Evolutionary conservation across 2,888 invertebrate species (phyloP), one percentile per base, ranked within the genome.

Genomic region (Terebella lapidaria): DNA sequence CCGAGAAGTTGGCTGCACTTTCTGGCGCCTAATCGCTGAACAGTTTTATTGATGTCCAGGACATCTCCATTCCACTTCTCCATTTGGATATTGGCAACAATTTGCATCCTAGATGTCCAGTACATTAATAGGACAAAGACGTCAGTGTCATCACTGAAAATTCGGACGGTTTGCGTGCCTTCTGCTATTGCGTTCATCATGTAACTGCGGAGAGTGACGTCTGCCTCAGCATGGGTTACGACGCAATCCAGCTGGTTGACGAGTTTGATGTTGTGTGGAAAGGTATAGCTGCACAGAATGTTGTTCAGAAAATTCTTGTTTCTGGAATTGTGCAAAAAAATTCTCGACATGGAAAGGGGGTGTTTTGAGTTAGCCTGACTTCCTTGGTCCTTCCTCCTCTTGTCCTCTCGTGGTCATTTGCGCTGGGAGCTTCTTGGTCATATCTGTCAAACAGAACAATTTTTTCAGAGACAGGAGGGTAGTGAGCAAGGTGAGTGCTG

Each of bases 121-220:
- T 49, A 49, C 49, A 49, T 24, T 22, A 49, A 10, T 5, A 49
- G 49, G 24, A 49, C 24, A 20, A n/a, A 49, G 24, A 49, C 22
- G 15, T 49, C 49, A 10, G 49, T 49, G 22, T 49, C 49, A 22
- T 49, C 49, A 49, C 49, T 49, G 49, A 49, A 24, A 22, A 49
- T 49, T 10, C 15, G 49, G 24, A 49, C 22, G 15, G 49, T 49
- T 49, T 49, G 15, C 5, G 49, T 24, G 24, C 49, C 49, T 20
- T 49, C 49, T 49, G 15, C 49, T 10, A 49, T 24, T 22, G 49
- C 49, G 10, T 49, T 49, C 49, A 49, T 5, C 49, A 49, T 49
- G 24, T 49, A 49, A 22, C 49, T 49, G 49, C 49, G 22, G 18
- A 49, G 49, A 20, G 49, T 49, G 49, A 49, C 5, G 24, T 10